Conservation (phyloP, 2,113 vertebrate genomes). For the Dicrurus megarhynchus region DNA sequence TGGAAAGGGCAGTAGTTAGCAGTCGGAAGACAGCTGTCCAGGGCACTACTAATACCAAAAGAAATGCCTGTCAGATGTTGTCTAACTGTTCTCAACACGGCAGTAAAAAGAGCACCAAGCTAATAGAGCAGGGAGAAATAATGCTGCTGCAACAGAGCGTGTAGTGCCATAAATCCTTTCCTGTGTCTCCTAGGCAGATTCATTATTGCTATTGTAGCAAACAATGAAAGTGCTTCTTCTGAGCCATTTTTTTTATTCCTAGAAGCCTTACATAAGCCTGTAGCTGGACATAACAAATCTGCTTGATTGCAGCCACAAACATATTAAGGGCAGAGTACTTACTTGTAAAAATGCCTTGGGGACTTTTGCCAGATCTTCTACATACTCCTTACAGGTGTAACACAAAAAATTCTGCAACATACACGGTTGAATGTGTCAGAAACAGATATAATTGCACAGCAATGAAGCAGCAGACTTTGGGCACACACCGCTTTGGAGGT, state of each 20-base stretch:
- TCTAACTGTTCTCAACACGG: neutral
- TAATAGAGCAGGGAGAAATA: neutral
- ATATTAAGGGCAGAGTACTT: constrained; percentile 32
- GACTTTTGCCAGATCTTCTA: constrained; percentile 91
- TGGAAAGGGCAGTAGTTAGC: neutral
- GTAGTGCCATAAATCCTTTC: neutral
- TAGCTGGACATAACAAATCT: neutral
- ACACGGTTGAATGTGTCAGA: neutral
- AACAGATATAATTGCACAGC: neutral
- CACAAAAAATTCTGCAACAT: constrained; percentile 88
- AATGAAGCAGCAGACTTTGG: neutral
- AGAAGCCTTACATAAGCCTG: neutral
- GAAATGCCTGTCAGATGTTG: neutral
- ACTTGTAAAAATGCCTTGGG: constrained; percentile 79
- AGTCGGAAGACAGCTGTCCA: neutral
- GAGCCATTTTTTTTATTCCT: neutral
- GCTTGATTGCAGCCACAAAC: neutral
- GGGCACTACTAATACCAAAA: neutral
- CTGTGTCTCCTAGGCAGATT: neutral
- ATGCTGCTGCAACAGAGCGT: neutral
- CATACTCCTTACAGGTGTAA: constrained; percentile 91
- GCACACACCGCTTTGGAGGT: neutral
- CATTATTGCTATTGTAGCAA: neutral
- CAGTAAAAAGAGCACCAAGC: neutral
- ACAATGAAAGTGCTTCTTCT: neutral